phyloP scores from a whole-genome alignment of 2,888 invertebrate species.

The Psococerastis gibbosa region DNA sequence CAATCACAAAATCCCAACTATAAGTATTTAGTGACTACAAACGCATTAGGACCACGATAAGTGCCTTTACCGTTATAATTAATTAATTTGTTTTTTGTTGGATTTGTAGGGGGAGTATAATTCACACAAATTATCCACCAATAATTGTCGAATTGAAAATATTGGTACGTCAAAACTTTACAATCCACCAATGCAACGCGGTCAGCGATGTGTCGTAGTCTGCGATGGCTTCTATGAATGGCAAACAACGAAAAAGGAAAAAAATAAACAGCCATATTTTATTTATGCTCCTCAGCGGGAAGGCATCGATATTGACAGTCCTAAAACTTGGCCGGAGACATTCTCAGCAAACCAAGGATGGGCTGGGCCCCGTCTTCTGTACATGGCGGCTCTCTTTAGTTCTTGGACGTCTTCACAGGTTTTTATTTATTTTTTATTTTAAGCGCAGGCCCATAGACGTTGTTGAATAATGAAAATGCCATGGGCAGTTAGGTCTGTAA shows the following conservation, averaged over 20 bases:
- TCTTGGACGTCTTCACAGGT: constrained; percentile 35
- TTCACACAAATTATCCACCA: constrained; percentile 48
- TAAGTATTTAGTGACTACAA: too few species aligned
- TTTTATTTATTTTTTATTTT: too few species aligned
- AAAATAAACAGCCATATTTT: constrained; percentile 52
- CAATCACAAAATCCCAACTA: too few species aligned
- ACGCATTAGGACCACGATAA: too few species aligned
- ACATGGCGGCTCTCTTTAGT: constrained; percentile 60
- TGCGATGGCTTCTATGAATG: constrained; percentile 73
- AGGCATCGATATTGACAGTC: constrained; percentile 33
- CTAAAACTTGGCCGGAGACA: constrained; percentile 30
- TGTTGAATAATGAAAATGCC: too few species aligned
- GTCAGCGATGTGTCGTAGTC: constrained; percentile 56
- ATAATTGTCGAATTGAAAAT: constrained; percentile 58
- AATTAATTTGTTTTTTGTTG: constrained; percentile 5
- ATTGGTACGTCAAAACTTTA: constrained; percentile 50
- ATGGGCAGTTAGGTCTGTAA: too few species aligned
- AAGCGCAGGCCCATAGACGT: too few species aligned
- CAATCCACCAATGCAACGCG: constrained; percentile 40
- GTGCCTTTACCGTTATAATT: too few species aligned
- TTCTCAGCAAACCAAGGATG: constrained; percentile 35
- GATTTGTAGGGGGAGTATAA: constrained; percentile 36
- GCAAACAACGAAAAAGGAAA: constrained; percentile 38
- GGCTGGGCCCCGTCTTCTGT: constrained; percentile 40
- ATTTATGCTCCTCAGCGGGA: constrained; percentile 43